Evolutionary conservation across 2,797 vertebrate species (phyloP), one percentile per base, ranked within the genome.

Genomic region (Brachyalestes nurse): DNA sequence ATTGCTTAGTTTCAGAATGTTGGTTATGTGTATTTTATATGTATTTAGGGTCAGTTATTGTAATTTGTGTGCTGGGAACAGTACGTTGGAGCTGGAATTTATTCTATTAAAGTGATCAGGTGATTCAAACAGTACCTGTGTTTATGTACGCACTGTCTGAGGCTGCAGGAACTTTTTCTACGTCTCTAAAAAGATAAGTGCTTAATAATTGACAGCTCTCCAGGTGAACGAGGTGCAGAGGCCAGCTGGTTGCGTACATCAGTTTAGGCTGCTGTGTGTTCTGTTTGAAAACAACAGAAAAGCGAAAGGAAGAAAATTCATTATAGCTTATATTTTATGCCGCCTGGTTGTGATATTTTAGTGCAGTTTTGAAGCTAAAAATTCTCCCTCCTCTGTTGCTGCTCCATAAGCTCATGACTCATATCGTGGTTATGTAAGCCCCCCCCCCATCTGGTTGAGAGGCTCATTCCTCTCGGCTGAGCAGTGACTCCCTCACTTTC

Each of bases 391-490:
- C 60, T 86, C 64, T 81, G 19, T 77, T 78, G 69, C 53, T n/a
- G 72, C 66, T 82, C 80, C 34, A 72, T 64, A 81, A 79, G 87
- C 88, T 90, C 91, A 92, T 95, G 92, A 94, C 90, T 95, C 94
- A 95, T 82, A 57, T 89, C 88, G 89, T 42, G 78, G 81, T 95
- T 95, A 91, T 88, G 92, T 93, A 95, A 95, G 61, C 28, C 90
- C 87, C 85, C 87, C 80, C 84, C 81, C 89, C 86, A 86, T 82
- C 86, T 88, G 90, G 55, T 88, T 84, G 89, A 88, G 89, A 89
- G 88, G 79, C 86, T 84, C 86, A 89, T 83, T 80, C 87, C 49
- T 89, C 89, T 72, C 87, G 87, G 87, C 87, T 81, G 83, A 93
- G 87, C 84, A 47, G 49, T 70, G 61, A 66, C 80, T 84, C 80